Evolutionary conservation across 2,888 invertebrate species (phyloP), one percentile per base, ranked within the genome.

Genomic region (Synergus umbraculus): DNA sequence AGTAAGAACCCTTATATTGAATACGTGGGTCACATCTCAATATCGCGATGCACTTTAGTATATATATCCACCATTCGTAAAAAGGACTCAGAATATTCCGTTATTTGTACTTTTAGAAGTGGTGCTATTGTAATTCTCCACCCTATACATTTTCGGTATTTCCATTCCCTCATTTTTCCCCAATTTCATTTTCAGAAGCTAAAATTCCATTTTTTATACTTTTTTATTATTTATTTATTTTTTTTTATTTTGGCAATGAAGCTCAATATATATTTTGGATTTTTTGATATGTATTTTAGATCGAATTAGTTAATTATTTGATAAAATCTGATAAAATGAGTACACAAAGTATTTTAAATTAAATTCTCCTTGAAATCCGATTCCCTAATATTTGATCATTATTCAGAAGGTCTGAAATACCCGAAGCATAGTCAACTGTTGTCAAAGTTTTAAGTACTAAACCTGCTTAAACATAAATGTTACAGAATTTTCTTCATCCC

Each of bases 11-110:
- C 86, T 88, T 88, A 89, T 90, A 90, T 90, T 90, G 90, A 89
- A 90, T 88, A 90, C 90, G 90, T 90, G 90, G 87, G 82, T 88
- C 85, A 88, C 89, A 88, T 89, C 86, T 88, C 88, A 85, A 89
- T 89, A 88, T 86, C 76, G 46, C 82, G 83, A 83, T 84, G 85
- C 86, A 86, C 83, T 85, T 84, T 81, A 60, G n/a, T 43, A 37
- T 73, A 22, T 22, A 22, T 22, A 22, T 22, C 37, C 69, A 69
- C 60, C 41, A 49, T 69, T 69, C 37, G 37, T 63, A 49, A 67
- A 76, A 58, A 79, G 43, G 76, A 58, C 76, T 46, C 46, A n/a
- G 18, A 10, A 60, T 64, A 69, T 37, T 43, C 54, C 78, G 60
- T 43, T 58, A 67, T 78, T 66, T 78, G 12, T 60, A 60, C 22